Evolutionary conservation across 2,113 vertebrate species (phyloP), one percentile per base, ranked within the genome.

Genomic region (Embiotoca jacksoni): DNA sequence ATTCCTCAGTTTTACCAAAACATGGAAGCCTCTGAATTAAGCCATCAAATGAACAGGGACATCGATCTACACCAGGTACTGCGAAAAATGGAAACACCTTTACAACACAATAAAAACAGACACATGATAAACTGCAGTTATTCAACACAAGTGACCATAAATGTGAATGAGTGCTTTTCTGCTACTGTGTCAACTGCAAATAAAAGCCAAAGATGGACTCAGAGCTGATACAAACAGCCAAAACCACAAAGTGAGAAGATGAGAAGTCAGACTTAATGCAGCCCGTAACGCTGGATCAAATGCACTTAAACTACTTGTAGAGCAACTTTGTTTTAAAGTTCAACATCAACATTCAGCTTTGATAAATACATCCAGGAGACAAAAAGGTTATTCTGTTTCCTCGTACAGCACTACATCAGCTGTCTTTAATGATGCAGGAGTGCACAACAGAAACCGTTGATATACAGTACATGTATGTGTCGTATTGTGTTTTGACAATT

Each of bases 21-120:
- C 41, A 77, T 33, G n/a, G 11, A 52, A 10, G 54, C n/a, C 5
- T 15, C 8, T 58, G 39, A 55, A 39, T 55, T 16, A 76, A 59
- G 8, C 41, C 56, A 11, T 46, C 3, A 60, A 6, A 46, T 35
- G 3, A 70, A 36, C 31, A 60, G 41, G 32, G 44, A 35, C 31
- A 59, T 54, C 15, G 7, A 64, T 55, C 32, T 50, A 35, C 37
- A 52, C 23, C 4, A 41, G n/a, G 15, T 72, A 63, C 69, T 1
- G 46, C 64, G 16, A 63, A 63, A 23, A 30, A 7, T 3, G 36
- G 16, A 46, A 44, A 50, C n/a, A 65, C 16, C 4, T 74, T 59
- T 32, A 50, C 10, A 35, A 16, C 6, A 39, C 59, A 70, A 37
- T 23, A 50, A 10, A 23, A 7, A 33, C 0, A 36, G 1, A 32